Evolutionary conservation across 92 coral and sea anemone species (phyloP).

Genomic region (Nematostella vectensis): DNA sequence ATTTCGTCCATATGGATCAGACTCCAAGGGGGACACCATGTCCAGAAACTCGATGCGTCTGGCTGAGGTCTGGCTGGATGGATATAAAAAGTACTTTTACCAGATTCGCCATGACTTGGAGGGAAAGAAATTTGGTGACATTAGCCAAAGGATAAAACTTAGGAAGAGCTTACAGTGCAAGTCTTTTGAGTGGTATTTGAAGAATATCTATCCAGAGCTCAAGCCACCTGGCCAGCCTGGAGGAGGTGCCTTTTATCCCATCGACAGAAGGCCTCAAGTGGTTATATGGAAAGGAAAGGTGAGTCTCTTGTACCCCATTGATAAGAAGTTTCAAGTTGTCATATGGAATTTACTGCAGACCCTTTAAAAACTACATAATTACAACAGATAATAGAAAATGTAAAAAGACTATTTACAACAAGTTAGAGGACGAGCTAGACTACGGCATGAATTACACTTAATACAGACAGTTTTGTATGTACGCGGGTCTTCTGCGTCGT

Average conservation of each 20-base stretch:
- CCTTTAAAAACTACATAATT: too few species aligned
- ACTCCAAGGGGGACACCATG: conserved; percentile 76
- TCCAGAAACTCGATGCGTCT: conserved; percentile 87
- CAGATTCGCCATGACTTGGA: conserved; percentile 40
- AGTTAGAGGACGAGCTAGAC: too few species aligned
- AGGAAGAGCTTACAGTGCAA: conserved; percentile 66
- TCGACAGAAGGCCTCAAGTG: conserved; percentile 19
- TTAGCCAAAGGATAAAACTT: conserved; percentile 60
- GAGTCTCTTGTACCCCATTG: conserved; percentile 3
- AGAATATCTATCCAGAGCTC: conserved; percentile 80
- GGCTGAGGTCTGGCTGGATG: conserved; percentile 98
- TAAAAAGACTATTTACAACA: too few species aligned
- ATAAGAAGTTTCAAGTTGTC: too few species aligned
- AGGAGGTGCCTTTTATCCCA: conserved; percentile 29
- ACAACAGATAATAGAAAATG: too few species aligned
- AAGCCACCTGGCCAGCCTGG: conserved; percentile 46
- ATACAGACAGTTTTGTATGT: too few species aligned
- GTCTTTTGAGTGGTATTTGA: conserved; percentile 80
- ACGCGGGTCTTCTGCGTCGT: too few species aligned
- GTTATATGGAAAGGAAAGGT: conserved; percentile 75
- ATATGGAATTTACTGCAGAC: neutral
- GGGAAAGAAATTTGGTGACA: conserved; percentile 64
- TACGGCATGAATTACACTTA: too few species aligned
- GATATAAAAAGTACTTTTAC: conserved; percentile 79
- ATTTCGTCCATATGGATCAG: conserved; percentile 87